Conservation (phyloP, 2,888 invertebrate genomes). For the Iphiclides podalirius region DNA sequence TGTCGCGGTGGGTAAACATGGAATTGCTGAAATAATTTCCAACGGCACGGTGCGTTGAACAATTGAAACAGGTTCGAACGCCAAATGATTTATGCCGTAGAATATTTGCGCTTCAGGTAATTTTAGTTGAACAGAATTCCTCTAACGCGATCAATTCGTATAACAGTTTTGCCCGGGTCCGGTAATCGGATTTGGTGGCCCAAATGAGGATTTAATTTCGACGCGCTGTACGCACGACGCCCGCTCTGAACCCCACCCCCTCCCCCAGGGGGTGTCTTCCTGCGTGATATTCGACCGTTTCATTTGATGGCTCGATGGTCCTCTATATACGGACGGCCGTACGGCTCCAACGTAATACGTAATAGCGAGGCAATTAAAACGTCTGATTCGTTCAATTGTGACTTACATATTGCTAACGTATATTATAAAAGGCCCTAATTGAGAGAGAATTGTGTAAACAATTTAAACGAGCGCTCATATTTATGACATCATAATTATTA, state of each 20-base stretch:
- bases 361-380: not conserved
- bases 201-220: conserved; percentile 18
- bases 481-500: too few relatives aligned
- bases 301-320: not conserved
- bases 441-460: too few relatives aligned
- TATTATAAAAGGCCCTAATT: too few relatives aligned
- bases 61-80: not conserved
- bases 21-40: too few relatives aligned
- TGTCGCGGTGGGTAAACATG: too few relatives aligned
- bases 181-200: conserved; percentile 19
- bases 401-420: too few relatives aligned
- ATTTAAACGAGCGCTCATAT: too few relatives aligned
- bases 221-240: not conserved
- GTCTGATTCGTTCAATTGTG: not conserved
- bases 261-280: not conserved
- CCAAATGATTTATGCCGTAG: not conserved
- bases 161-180: conserved; percentile 10
- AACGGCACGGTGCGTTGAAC: not conserved
- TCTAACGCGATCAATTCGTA: not conserved
- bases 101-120: not conserved
- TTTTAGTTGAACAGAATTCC: not conserved
- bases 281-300: conserved; percentile 8
- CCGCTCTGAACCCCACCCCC: not conserved
- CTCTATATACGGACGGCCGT: not conserved
- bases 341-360: not conserved